A percentile compares a stretch with the other conserved stretches of the same genome.
Evolutionary conservation across 2,113 vertebrate genomes (phyloP).

Genomic region (Penelope pileata): DNA sequence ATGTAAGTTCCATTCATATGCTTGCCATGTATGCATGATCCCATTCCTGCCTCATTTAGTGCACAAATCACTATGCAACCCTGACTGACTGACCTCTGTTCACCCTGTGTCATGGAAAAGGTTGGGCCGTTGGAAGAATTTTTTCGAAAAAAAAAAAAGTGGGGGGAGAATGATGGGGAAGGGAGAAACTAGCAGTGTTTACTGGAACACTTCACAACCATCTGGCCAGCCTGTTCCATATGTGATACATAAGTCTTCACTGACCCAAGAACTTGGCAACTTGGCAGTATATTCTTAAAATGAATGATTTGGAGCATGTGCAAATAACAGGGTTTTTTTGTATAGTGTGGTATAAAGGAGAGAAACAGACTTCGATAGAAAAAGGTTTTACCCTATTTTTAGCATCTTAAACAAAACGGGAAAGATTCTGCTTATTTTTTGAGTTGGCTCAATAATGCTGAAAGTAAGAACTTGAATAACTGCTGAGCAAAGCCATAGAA

Average conservation of each 20-base stretch:
- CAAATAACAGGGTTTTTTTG: background rate
- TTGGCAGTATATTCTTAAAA: constrained; percentile 3
- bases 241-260: constrained; percentile 29
- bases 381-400: background rate
- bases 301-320: constrained; percentile 35
- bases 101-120: constrained; percentile 42
- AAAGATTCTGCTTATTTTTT: background rate
- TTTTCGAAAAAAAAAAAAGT: background rate
- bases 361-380: background rate
- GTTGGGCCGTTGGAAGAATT: background rate
- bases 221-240: constrained; percentile 59
- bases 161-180: background rate
- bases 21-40: constrained; percentile 57
- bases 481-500: constrained; percentile 1
- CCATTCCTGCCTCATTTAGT: background rate
- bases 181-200: fast-evolving
- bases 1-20: constrained; percentile 64
- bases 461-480: background rate
- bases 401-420: background rate
- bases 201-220: background rate
- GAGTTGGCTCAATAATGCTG: background rate
- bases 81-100: background rate
- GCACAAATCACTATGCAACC: constrained; percentile 8
- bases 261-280: constrained; percentile 41
- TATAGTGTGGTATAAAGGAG: background rate